Conservation (phyloP, 2,113 vertebrate species). For the Sula dactylatra region DNA sequence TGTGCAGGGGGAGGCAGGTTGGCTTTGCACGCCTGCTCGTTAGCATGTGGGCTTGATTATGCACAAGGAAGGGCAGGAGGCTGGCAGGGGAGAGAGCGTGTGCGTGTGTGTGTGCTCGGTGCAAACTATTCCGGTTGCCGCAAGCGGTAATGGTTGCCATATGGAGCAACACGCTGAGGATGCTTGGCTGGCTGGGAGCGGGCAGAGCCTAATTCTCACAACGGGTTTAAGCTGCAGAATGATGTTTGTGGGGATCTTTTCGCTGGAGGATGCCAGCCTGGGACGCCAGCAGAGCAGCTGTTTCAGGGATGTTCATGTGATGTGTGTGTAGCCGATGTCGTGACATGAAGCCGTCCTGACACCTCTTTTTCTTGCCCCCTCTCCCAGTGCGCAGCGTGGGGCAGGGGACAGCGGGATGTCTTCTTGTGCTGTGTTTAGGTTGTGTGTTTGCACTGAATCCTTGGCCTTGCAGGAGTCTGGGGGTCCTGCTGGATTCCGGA, state of each 20-base stretch:
- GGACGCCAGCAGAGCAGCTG: rapidly evolving
- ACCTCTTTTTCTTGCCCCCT: neutral
- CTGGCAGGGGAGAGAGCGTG: neutral
- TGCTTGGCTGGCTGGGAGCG: neutral
- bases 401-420: neutral
- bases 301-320: rapidly evolving
- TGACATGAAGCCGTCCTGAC: rapidly evolving
- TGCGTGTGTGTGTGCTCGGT: neutral
- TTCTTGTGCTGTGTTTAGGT: neutral
- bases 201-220: neutral
- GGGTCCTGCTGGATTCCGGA: neutral
- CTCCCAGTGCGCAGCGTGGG: rapidly evolving
- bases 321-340: rapidly evolving
- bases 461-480: neutral
- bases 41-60: neutral
- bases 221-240: neutral
- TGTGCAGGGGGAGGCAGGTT: neutral
- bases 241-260: neutral
- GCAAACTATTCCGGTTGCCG: neutral
- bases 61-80: neutral
- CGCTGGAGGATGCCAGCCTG: rapidly evolving
- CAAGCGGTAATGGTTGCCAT: neutral
- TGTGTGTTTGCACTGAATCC: rapidly evolving
- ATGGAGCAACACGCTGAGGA: neutral
- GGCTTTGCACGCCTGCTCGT: neutral